Evolutionary conservation across 2,113 vertebrate species (phyloP).

Genomic region (Hypanus sabinus): DNA sequence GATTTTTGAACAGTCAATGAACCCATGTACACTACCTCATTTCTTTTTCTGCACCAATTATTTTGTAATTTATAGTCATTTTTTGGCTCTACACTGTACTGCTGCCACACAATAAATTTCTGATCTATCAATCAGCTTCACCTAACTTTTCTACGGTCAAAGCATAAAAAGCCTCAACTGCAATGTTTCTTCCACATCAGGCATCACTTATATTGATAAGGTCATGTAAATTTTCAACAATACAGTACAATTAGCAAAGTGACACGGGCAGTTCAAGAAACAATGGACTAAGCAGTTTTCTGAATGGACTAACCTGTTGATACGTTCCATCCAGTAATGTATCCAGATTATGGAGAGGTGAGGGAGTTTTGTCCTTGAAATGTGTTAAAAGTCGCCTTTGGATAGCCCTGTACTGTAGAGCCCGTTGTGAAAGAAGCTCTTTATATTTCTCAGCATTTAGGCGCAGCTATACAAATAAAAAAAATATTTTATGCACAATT

Average conservation of each 20-base stretch:
- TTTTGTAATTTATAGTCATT: too few relatives aligned
- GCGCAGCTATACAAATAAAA: slow-evolving; percentile 65
- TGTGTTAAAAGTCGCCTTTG: slow-evolving; percentile 82
- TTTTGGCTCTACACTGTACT: too few relatives aligned
- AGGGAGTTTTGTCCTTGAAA: slow-evolving; percentile 93
- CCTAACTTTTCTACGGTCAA: neutral
- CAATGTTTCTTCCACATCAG: neutral
- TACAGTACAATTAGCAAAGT: neutral
- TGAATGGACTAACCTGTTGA: slow-evolving; percentile 69
- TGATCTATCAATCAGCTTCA: neutral
- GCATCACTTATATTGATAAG: neutral
- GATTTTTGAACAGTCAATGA: too few relatives aligned
- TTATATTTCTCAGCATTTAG: slow-evolving; percentile 75
- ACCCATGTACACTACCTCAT: too few relatives aligned
- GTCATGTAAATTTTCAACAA: neutral
- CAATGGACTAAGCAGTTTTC: neutral
- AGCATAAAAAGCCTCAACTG: neutral
- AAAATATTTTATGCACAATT: neutral
- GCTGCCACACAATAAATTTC: too few relatives aligned
- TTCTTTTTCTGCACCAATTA: too few relatives aligned
- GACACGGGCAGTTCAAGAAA: neutral
- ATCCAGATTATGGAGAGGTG: slow-evolving; percentile 89
- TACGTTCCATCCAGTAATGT: slow-evolving; percentile 88
- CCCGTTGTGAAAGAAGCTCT: slow-evolving; percentile 82
- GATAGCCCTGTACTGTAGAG: slow-evolving; percentile 88